Conservation (phyloP, 2,888 invertebrate genomes). For the Timandra comae region DNA sequence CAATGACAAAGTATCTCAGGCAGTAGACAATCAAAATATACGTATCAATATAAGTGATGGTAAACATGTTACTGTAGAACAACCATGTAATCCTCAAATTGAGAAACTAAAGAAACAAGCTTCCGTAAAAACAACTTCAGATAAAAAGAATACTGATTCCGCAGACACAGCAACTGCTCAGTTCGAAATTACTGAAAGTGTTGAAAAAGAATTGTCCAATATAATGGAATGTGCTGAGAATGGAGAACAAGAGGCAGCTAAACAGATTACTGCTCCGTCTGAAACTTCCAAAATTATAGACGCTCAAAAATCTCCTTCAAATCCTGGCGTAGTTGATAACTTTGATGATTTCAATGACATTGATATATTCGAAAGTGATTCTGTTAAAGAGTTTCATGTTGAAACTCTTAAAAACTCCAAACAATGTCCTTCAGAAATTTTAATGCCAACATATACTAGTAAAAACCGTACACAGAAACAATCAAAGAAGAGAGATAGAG, state of each 20-base stretch:
- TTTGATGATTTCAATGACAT: conserved; percentile 41
- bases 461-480: conserved; percentile 33
- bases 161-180: conserved; percentile 55
- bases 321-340: conserved; percentile 16
- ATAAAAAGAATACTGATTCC: conserved; percentile 59
- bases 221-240: conserved; percentile 42
- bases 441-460: conserved; percentile 35
- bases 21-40: conserved; percentile 26
- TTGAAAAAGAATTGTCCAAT: conserved; percentile 55
- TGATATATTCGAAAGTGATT: conserved; percentile 57
- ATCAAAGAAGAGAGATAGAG: conserved; percentile 42
- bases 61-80: no score
- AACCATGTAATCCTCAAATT: conserved; percentile 13
- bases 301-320: conserved; percentile 7
- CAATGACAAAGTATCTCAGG: conserved; percentile 13
- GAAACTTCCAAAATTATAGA: conserved; percentile 6
- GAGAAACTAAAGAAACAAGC: conserved; percentile 3
- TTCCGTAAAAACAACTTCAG: conserved; percentile 34
- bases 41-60: conserved; percentile 25
- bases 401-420: conserved; percentile 35
- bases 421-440: conserved; percentile 47
- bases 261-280: conserved; percentile 2
- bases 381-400: conserved; percentile 43
- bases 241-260: conserved; percentile 13
- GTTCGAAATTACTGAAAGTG: conserved; percentile 60